Conservation (phyloP, 2,888 invertebrate species). For the Drosophila rellima region DNA sequence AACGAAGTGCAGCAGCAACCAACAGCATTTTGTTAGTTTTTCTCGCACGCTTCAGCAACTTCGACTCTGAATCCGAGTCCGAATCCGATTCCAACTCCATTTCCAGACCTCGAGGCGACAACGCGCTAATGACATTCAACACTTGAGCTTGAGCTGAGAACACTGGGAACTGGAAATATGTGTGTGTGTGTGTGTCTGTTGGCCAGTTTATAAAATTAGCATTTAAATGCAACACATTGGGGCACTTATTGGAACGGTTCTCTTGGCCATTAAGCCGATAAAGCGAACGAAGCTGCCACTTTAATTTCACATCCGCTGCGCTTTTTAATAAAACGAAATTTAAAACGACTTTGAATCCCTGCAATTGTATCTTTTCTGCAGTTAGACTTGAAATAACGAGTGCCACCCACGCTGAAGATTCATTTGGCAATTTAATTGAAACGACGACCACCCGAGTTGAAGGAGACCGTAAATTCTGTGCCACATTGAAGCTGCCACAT, state of each 20-base stretch:
- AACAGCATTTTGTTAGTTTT: slow-evolving; percentile 59
- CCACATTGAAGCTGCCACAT: slow-evolving; percentile 19
- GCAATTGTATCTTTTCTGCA: background rate
- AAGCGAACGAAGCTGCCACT: slow-evolving; percentile 30
- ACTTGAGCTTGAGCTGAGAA: slow-evolving; percentile 44
- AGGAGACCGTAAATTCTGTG: slow-evolving; percentile 6
- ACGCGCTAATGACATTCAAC: slow-evolving; percentile 72
- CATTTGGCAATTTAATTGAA: slow-evolving; percentile 76
- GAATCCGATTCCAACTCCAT: slow-evolving; percentile 28
- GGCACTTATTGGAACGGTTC: slow-evolving; percentile 53
- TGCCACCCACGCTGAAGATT: slow-evolving; percentile 50
- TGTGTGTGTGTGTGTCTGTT: slow-evolving; percentile 16
- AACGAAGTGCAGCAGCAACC: slow-evolving; percentile 51
- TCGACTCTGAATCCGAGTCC: slow-evolving; percentile 5
- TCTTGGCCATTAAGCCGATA: slow-evolving; percentile 42
- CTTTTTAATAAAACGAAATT: slow-evolving; percentile 31
- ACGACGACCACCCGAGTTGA: slow-evolving; percentile 63
- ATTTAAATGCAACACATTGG: slow-evolving; percentile 62
- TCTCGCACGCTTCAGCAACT: slow-evolving; percentile 59
- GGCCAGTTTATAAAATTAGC: slow-evolving; percentile 56
- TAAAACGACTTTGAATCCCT: slow-evolving; percentile 2
- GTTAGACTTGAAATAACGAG: background rate
- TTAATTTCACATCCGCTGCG: slow-evolving; percentile 39
- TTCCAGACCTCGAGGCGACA: slow-evolving; percentile 69
- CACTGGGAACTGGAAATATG: slow-evolving; percentile 13